Conservation (phyloP, 2,888 invertebrate genomes). For the Torymus texanus region DNA sequence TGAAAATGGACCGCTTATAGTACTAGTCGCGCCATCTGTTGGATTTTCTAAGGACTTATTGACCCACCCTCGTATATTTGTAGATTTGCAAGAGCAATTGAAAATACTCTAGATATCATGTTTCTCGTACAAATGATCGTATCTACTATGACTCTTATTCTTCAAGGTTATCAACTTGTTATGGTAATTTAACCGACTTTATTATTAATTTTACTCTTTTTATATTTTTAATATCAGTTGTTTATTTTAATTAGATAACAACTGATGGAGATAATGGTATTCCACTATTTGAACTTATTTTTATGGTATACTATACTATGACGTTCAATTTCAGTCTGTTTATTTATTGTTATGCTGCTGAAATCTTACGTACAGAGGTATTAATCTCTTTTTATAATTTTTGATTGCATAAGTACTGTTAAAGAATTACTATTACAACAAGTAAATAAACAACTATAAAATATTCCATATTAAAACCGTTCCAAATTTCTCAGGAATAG, state of each 20-base stretch:
- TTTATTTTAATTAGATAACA: too few species aligned
- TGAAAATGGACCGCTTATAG: too few species aligned
- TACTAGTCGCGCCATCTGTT: too few species aligned
- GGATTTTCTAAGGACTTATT: too few species aligned
- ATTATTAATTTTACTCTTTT: too few species aligned
- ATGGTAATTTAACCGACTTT: background rate
- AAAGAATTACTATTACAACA: too few species aligned
- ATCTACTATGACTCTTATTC: conserved; percentile 23
- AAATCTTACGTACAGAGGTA: conserved; percentile 52
- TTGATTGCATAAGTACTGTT: too few species aligned
- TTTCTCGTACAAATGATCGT: conserved; percentile 45
- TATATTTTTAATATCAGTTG: too few species aligned
- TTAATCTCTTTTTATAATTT: background rate
- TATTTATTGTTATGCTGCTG: conserved; percentile 54
- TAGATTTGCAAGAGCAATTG: conserved; percentile 48
- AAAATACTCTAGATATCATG: conserved; percentile 49
- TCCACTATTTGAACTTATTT: conserved; percentile 46
- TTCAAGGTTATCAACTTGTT: conserved; percentile 46
- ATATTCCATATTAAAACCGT: too few species aligned
- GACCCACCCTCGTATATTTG: too few species aligned
- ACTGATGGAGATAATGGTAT: background rate
- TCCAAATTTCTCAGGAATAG: too few species aligned
- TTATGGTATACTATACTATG: conserved; percentile 45
- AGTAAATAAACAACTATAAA: too few species aligned
- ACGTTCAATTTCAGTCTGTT: conserved; percentile 50